Percentiles rank a stretch among this genome's conserved stretches.
phyloP scores from a whole-genome alignment of 2,113 vertebrate genomes.

The Pardalotus punctatus region DNA sequence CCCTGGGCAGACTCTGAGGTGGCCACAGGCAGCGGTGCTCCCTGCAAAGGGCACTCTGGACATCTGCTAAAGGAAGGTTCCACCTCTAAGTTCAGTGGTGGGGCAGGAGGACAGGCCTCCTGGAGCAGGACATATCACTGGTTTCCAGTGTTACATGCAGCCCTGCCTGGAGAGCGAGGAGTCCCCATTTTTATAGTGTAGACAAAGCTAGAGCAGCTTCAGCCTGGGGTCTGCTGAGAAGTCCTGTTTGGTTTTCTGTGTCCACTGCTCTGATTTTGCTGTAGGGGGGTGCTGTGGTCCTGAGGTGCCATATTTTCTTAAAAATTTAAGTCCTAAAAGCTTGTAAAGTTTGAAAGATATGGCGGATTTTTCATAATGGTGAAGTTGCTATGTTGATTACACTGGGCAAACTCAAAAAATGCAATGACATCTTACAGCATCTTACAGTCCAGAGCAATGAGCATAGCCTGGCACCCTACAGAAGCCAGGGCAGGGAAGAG shows the following conservation, averaged over 20 bases:
- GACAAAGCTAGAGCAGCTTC: not conserved
- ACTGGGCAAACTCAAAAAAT: not conserved
- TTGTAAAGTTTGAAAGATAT: not conserved
- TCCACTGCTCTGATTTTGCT: not conserved
- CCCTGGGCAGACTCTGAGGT: not conserved
- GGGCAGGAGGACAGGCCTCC: not conserved
- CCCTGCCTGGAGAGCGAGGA: accelerated
- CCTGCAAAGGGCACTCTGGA: not conserved
- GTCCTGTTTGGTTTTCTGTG: not conserved
- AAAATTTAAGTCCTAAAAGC: not conserved
- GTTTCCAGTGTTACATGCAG: not conserved
- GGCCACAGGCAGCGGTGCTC: not conserved
- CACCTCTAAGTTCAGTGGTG: not conserved
- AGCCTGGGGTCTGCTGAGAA: not conserved
- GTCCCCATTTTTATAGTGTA: not conserved
- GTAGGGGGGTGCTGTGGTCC: not conserved
- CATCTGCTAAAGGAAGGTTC: not conserved
- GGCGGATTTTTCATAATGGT: not conserved
- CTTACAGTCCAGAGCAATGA: not conserved
- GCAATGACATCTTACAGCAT: not conserved
- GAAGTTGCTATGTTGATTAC: not conserved
- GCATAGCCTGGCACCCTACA: not conserved
- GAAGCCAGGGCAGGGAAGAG: not conserved
- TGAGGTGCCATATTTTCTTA: not conserved
- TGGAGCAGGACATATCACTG: not conserved